Evolutionary conservation across 2,113 vertebrate species (phyloP), one percentile per base, ranked within the genome.

Genomic region (Prionailurus viverrinus): DNA sequence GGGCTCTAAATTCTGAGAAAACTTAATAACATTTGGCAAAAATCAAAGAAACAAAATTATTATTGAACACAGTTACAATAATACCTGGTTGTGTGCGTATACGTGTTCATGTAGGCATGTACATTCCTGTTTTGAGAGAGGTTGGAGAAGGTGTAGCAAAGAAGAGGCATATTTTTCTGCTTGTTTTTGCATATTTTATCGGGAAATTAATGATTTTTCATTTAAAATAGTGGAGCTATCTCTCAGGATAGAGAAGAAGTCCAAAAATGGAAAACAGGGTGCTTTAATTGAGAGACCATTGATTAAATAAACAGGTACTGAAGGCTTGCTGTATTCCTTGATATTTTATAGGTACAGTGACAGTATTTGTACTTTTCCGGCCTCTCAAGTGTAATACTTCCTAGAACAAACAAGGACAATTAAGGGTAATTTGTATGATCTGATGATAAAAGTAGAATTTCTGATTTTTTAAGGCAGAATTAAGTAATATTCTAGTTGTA

Each of bases 101-200:
- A 33, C 33, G 27, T 53, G 12, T 45, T 29, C 83, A 3, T 74
- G 4, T 61, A 33, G 36, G 4, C 7, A 23, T 41, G 1, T 63
- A 15, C 78, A 81, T 82, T 90, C 89, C 79, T 73, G 3, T 58
- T 94, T 91, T 82, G 81, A 81, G n/a, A 96, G 69, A 21, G 55
- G 0, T 81, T 91, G 53, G 65, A 95, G 58, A 89, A 45, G 41
- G 16, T 53, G 0, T 55, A 27, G 51, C 15, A 51, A 91, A 78
- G 21, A 41, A 73, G 9, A 55, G 10, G 29, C 2, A 25, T 79
- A 74, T 91, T 45, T 73, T 39, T 65, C 36, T 41, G 33, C 6
- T 80, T 33, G 9, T 23, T 84, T 94, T 90, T 27, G 31, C 36
- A 39, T 53, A n/a, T 48, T 87, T 94, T 93, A 61, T 36, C 74